phyloP scores from a whole-genome alignment of 2,797 vertebrate genomes.

The Gorsachius magnificus region DNA sequence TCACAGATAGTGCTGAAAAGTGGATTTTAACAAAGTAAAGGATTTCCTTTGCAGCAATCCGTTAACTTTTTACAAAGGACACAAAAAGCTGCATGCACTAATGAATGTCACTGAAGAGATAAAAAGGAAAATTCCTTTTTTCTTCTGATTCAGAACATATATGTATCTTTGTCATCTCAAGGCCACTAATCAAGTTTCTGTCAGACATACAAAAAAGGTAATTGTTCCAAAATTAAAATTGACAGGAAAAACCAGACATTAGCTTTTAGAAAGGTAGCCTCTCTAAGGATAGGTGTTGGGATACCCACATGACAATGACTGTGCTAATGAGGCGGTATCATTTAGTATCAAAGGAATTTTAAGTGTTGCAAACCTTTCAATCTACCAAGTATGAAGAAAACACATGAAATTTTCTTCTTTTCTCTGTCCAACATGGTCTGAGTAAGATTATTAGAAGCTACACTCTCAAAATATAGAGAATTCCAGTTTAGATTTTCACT shows the following conservation, averaged over 20 bases:
- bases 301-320: background rate
- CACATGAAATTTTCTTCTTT: background rate
- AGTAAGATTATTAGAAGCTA: background rate
- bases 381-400: background rate
- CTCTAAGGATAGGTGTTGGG: background rate
- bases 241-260: background rate
- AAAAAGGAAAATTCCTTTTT: background rate
- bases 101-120: slow-evolving; percentile 14
- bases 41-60: background rate
- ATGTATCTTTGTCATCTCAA: background rate
- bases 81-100: background rate
- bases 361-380: background rate
- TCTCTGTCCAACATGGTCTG: background rate
- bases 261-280: background rate
- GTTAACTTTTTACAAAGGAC: slow-evolving; percentile 33
- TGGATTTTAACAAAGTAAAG: slow-evolving; percentile 10
- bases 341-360: background rate
- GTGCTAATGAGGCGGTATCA: background rate
- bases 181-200: background rate
- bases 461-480: background rate
- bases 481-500: background rate
- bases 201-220: background rate
- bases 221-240: background rate
- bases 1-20: slow-evolving; percentile 21
- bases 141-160: background rate